These are phyloP conservation scores for Phoenicopterus ruber DNA, from an alignment of 2,113 vertebrate species.

Conservation along the genomic window DNA sequence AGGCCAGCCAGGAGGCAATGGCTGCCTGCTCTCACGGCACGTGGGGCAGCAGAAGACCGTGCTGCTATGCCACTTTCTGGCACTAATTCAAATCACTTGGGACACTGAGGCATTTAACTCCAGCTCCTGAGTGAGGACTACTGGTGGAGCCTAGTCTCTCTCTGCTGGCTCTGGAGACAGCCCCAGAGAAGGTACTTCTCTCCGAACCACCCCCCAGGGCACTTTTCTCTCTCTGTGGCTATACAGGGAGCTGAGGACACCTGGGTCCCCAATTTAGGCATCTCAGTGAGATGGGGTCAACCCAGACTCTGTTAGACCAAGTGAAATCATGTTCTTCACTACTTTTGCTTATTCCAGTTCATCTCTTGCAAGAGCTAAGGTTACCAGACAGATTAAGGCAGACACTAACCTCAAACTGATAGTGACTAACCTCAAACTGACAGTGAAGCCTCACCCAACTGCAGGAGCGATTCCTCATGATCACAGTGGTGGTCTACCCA, in stretches of 20 bases:
- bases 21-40: not conserved
- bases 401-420: not conserved
- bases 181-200: not conserved
- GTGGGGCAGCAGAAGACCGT: not conserved
- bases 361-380: not conserved
- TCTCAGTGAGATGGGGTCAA: not conserved
- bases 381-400: not conserved
- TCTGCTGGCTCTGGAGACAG: not conserved
- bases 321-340: not conserved
- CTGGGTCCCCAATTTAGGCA: not conserved
- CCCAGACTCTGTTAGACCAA: not conserved
- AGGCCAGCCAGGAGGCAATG: not conserved
- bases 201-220: not conserved
- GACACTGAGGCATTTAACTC: not conserved
- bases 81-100: not conserved
- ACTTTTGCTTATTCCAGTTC: not conserved
- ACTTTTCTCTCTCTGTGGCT: not conserved
- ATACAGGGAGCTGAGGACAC: not conserved
- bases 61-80: not conserved
- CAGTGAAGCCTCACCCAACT: not conserved
- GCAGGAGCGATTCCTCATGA: not conserved
- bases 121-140: not conserved
- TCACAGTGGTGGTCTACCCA: not conserved
- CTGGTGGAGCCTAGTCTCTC: not conserved
- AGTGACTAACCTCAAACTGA: not conserved